Evolutionary conservation across 64 coral and sea anemone species (phyloP), one percentile per base, ranked within the genome.

Genomic region (Trachythela sp.): DNA sequence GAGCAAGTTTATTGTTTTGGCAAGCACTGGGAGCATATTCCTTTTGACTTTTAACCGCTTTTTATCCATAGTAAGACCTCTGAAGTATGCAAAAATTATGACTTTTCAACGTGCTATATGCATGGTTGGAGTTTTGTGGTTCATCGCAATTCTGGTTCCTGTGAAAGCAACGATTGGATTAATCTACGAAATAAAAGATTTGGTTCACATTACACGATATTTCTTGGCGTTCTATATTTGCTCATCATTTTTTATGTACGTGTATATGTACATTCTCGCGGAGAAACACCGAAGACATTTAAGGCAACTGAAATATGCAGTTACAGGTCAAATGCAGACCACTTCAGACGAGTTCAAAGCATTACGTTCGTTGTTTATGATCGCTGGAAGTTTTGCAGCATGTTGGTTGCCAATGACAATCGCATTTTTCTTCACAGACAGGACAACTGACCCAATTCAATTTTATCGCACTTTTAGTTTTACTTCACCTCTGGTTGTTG

Each of bases 1-100:
- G 30, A 80, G 75, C 75, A 80, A 80, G 75, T 80, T 80, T 37
- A 36, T 80, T 80, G 75, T 80, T 8, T n/a, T 80, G 7, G 75
- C 75, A 8, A 80, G 7, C 9, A 39, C 75, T 5, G 75, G 75
- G 35, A 80, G 37, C 30, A 14, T 80, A 15, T 80, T 80, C 20
- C 75, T 80, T 5, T 11, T 80, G 3, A 80, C 75, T 13, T 35
- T 18, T 15, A 30, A 80, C 75, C 34, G 75, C 37, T 80, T 80
- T 2, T 15, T 80, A 1, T 80, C 75, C 10, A 80, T 37, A 37
- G 34, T 80, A 0, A 20, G 33, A 15, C 75, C 75, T 15, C 20
- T 80, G 33, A 35, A 39, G 31, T 80, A 80, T 80, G 7, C 31
- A 35, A 20, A 18, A 80, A 4, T 80, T 5, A 39, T 80, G 75